Base-by-base conservation (phyloP, 30 jellyfish, hydroid and myxozoan species). In the Turritopsis rubra region DNA sequence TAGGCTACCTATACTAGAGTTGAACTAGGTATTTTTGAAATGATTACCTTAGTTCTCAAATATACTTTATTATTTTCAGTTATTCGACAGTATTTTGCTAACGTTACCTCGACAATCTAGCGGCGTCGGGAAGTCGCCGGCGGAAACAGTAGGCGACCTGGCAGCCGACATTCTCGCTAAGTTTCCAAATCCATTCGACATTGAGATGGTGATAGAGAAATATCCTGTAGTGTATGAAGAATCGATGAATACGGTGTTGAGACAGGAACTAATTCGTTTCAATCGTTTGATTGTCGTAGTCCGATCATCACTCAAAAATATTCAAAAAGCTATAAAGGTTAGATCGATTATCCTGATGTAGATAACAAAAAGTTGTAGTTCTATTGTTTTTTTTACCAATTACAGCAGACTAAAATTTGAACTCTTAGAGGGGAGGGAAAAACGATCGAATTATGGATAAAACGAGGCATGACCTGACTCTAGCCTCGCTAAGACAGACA, bases 301-400 rank as follows among this genome's bases (percentile, higher is more conserved):
- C 28, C 90, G 95, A 17, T 66, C 96, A 0, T 84, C 98, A 22
- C 70, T 93, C 84, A 75, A 53, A 53, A 89, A 93, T 72, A 93
- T 93, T 4, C 98, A 93, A 53, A 93, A 93, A 75, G 98, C 96
- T 17, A 93, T 93, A 81, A 93, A 93, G 98, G 98, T 93, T n/a
- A n/a, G n/a, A n/a, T 22, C 9, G 16, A 29, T 70, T 70, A 17
- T 60, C 18, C n/a, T 60, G 18, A 17, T 60, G n/a, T 60, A 17
- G n/a, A 17, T 60, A n/a, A n/a, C n/a, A n/a, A n/a, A n/a, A n/a
- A n/a, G n/a, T n/a, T n/a, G n/a, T n/a, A n/a, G n/a, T n/a, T n/a
- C n/a, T n/a, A n/a, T n/a, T n/a, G n/a, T n/a, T n/a, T n/a, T n/a
- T n/a, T n/a, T n/a, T n/a, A n/a, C n/a, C n/a, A n/a, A n/a, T n/a